Evolutionary conservation across 1,140 invertebrate species (phyloP).

Genomic region (Octopus sinensis): DNA sequence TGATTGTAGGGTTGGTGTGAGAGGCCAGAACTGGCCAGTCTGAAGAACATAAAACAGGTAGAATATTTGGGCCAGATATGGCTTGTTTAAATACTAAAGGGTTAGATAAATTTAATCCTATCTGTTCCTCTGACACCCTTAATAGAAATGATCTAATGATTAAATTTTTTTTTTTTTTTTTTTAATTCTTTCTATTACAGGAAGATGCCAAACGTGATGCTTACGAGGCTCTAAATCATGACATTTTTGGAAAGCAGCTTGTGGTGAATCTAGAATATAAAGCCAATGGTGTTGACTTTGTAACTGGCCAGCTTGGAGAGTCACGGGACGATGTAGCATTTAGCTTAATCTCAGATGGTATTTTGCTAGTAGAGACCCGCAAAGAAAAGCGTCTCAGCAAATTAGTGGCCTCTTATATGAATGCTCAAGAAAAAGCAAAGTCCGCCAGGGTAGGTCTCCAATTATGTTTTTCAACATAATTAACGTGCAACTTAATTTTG

Average conservation of each 20-base stretch:
- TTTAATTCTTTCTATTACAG: slow-evolving; percentile 51
- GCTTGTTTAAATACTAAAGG: too few relatives aligned
- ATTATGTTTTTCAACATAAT: background rate
- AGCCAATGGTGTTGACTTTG: slow-evolving; percentile 65
- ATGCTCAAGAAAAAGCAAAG: slow-evolving; percentile 81
- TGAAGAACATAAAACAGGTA: too few relatives aligned
- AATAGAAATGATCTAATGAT: too few relatives aligned
- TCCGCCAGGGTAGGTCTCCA: slow-evolving; percentile 63
- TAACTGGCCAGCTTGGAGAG: slow-evolving; percentile 68
- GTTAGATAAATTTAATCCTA: too few relatives aligned
- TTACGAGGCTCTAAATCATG: slow-evolving; percentile 60
- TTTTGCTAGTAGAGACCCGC: slow-evolving; percentile 75
- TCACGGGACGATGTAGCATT: slow-evolving; percentile 76
- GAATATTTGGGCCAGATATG: too few relatives aligned
- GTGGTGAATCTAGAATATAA: slow-evolving; percentile 63
- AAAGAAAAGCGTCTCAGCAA: slow-evolving; percentile 78
- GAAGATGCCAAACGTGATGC: slow-evolving; percentile 76
- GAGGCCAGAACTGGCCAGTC: too few relatives aligned
- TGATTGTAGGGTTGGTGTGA: too few relatives aligned
- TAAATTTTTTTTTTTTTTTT: too few relatives aligned
- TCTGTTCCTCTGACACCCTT: too few relatives aligned
- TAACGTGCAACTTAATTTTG: background rate
- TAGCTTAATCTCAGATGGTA: slow-evolving; percentile 79
- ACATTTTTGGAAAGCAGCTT: slow-evolving; percentile 54
- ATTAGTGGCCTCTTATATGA: slow-evolving; percentile 77